These are phyloP conservation scores for Macrobrachium nipponense DNA, from an alignment of 1,140 invertebrate species.

Conservation along the genomic window DNA sequence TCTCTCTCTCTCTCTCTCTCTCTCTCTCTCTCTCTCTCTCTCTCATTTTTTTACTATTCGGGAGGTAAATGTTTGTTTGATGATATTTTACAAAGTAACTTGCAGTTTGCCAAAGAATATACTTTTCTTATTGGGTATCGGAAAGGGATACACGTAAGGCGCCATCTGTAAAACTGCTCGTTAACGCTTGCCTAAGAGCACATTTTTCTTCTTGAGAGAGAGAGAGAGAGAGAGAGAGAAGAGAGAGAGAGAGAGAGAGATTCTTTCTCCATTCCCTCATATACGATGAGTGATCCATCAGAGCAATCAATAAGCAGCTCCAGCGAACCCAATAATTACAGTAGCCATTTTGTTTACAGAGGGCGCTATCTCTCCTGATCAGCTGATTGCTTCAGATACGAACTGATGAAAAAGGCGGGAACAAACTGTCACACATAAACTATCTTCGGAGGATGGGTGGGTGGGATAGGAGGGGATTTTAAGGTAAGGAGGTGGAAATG, in stretches of 20 bases:
- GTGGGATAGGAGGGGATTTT: too few relatives aligned
- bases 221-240: too few relatives aligned
- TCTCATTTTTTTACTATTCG: neutral
- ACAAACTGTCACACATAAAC: constrained; percentile 1
- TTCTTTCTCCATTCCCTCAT: too few relatives aligned
- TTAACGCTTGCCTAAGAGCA: neutral
- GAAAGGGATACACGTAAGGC: neutral
- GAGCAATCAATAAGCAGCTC: constrained; percentile 16
- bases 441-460: neutral
- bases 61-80: too few relatives aligned
- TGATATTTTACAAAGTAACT: too few relatives aligned
- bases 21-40: neutral
- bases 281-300: constrained; percentile 6
- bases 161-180: neutral
- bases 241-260: too few relatives aligned
- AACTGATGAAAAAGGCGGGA: constrained; percentile 28
- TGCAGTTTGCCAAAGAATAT: too few relatives aligned
- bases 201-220: too few relatives aligned
- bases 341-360: constrained; percentile 39
- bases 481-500: too few relatives aligned
- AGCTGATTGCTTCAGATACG: constrained; percentile 30
- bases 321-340: constrained; percentile 28
- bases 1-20: neutral
- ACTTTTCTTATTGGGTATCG: too few relatives aligned
- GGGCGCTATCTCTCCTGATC: constrained; percentile 30